phyloP scores from a whole-genome alignment of 2,888 invertebrate genomes.

The Anthoptus insignis region DNA sequence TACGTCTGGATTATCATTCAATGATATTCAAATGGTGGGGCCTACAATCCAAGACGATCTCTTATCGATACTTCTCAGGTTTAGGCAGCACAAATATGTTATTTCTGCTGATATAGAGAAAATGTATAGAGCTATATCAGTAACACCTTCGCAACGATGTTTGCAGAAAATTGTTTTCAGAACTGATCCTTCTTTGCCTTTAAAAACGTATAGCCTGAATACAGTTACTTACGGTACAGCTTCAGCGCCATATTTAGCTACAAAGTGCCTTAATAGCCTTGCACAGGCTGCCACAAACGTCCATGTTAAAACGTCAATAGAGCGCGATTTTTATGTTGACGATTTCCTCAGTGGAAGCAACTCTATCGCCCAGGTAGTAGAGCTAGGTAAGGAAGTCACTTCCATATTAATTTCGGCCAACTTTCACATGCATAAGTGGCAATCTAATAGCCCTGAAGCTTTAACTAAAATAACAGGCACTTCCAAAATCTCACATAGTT shows the following conservation, averaged over 20 bases:
- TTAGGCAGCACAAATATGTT: constrained; percentile 43
- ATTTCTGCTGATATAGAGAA: constrained; percentile 45
- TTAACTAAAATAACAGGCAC: constrained; percentile 16
- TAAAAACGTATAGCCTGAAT: constrained; percentile 32
- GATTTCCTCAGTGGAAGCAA: neutral
- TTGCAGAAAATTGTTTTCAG: constrained; percentile 48
- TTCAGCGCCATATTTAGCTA: constrained; percentile 10
- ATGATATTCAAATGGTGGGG: too few relatives aligned
- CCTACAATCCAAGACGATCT: too few relatives aligned
- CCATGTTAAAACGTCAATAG: neutral
- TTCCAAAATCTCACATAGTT: neutral
- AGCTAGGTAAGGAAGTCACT: constrained; percentile 32
- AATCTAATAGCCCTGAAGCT: constrained; percentile 44
- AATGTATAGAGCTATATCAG: too few relatives aligned
- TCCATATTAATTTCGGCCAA: constrained; percentile 37
- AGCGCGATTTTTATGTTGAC: neutral
- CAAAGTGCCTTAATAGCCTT: neutral
- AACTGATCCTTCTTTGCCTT: neutral
- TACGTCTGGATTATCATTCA: constrained; percentile 22
- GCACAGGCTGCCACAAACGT: neutral
- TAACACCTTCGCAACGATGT: constrained; percentile 34
- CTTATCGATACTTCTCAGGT: too few relatives aligned
- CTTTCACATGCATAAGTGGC: constrained; percentile 46
- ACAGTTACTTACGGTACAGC: constrained; percentile 48
- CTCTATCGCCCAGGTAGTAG: neutral